Percentiles rank a stretch among this genome's conserved stretches.
Evolutionary conservation across 2,888 invertebrate genomes (phyloP).

Genomic region (Harpalus rufipes): DNA sequence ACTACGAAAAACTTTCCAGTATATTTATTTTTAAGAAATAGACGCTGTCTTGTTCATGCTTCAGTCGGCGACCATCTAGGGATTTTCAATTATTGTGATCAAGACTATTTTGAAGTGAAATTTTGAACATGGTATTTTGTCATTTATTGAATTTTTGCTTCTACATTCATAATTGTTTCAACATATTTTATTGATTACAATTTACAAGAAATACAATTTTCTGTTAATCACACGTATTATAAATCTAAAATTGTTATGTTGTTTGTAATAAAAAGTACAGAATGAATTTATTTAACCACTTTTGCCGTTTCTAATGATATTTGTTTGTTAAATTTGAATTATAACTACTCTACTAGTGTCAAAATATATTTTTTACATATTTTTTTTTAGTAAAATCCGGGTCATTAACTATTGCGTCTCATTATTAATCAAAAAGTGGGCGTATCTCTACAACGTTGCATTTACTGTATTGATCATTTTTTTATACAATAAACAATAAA

Average conservation of each 20-base stretch:
- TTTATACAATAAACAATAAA: slow-evolving; percentile 43
- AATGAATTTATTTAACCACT: neutral
- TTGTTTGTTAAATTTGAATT: neutral
- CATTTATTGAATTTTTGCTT: slow-evolving; percentile 47
- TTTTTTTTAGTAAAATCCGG: slow-evolving; percentile 8
- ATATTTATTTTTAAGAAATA: neutral
- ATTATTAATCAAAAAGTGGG: slow-evolving; percentile 64
- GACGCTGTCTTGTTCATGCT: neutral
- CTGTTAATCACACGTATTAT: neutral
- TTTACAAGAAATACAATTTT: slow-evolving; percentile 31
- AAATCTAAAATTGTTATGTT: neutral
- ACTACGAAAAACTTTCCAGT: neutral
- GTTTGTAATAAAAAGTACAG: neutral
- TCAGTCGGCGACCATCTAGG: neutral
- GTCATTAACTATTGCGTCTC: slow-evolving; percentile 48
- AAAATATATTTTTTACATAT: neutral
- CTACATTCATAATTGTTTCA: slow-evolving; percentile 63
- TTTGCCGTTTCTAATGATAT: neutral
- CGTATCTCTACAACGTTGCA: slow-evolving; percentile 61
- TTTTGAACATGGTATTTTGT: slow-evolving; percentile 19
- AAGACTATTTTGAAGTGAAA: neutral
- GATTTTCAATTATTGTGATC: slow-evolving; percentile 8
- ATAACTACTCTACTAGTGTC: neutral
- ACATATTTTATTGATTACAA: slow-evolving; percentile 62
- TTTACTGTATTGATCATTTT: slow-evolving; percentile 61